Evolutionary conservation across 2,797 vertebrate genomes (phyloP).

Genomic region (Oophaga sylvatica): DNA sequence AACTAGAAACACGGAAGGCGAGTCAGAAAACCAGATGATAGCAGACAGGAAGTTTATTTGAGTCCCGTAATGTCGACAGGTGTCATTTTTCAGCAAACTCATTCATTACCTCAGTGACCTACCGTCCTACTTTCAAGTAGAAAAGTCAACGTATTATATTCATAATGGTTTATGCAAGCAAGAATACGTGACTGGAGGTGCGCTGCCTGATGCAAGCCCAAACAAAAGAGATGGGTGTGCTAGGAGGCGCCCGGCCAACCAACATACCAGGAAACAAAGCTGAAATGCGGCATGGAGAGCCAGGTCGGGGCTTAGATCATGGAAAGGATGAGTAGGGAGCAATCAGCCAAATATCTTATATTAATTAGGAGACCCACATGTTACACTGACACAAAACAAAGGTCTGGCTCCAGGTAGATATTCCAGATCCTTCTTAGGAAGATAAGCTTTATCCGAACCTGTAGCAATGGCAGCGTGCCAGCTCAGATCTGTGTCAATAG

Average conservation of each 20-base stretch:
- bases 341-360: not conserved
- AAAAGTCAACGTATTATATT: constrained; percentile 55
- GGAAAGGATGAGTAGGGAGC: constrained; percentile 23
- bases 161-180: constrained; percentile 62
- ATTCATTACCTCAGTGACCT: constrained; percentile 55
- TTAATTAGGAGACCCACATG: constrained; percentile 22
- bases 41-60: constrained; percentile 9
- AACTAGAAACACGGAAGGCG: constrained; percentile 9
- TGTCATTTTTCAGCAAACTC: constrained; percentile 48
- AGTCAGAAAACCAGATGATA: constrained; percentile 21
- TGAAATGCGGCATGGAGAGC: not conserved
- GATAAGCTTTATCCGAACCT: constrained; percentile 44
- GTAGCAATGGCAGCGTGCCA: constrained; percentile 43
- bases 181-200: constrained; percentile 57
- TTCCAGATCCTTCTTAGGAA: not conserved
- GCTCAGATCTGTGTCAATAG: constrained; percentile 19
- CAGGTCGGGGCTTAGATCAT: constrained; percentile 41
- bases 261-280: constrained; percentile 49
- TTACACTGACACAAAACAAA: not conserved
- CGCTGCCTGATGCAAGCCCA: constrained; percentile 51
- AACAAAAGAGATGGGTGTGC: constrained; percentile 55
- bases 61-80: constrained; percentile 38
- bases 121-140: constrained; percentile 38
- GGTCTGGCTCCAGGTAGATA: constrained; percentile 13
- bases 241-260: constrained; percentile 46